Evolutionary conservation across 2,888 invertebrate species (phyloP), one percentile per base, ranked within the genome.

Genomic region (Pherbina coryleti): DNA sequence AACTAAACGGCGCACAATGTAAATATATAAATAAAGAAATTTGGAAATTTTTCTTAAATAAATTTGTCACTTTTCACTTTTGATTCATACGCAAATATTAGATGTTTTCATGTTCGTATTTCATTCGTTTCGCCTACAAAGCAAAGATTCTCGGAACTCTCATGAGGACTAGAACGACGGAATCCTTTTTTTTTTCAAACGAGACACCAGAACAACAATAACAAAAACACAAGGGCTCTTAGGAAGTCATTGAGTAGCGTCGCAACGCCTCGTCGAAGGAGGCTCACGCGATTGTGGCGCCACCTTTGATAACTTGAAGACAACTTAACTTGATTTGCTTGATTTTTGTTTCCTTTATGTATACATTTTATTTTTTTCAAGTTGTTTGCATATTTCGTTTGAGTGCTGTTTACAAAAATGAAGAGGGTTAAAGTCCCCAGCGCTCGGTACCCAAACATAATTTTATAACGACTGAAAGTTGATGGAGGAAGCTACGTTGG

Each of bases 41-140:
- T 57, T n/a, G 25, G 22, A 57, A 60, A 62, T 44, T 73, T 72
- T 62, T 25, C 17, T 73, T 62, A 73, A 81, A 79, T 79, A 79
- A 76, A 81, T 79, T 81, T 79, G 78, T 81, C 79, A 73, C 79
- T 72, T 76, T 76, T 76, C 78, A 70, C 77, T 78, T 79, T 80
- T 80, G 78, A 81, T 80, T 81, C 74, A 79, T 67, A 71, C 72
- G 79, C 78, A 79, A 79, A 77, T 76, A 79, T 78, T 80, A 11
- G 31, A 31, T 34, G 31, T 34, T 22, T 73, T n/a, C 73, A 49
- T 49, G 69, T 19, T 34, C 34, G 44, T 34, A 34, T 64, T 70
- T 51, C 53, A 14, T 7, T 53, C 49, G 72, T 37, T 37, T n/a
- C 9, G 19, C 25, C 53, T 9, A 57, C 44, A n/a, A 44, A 7